Conservation (phyloP, 2,113 vertebrate species). For the Cervus canadensis region DNA sequence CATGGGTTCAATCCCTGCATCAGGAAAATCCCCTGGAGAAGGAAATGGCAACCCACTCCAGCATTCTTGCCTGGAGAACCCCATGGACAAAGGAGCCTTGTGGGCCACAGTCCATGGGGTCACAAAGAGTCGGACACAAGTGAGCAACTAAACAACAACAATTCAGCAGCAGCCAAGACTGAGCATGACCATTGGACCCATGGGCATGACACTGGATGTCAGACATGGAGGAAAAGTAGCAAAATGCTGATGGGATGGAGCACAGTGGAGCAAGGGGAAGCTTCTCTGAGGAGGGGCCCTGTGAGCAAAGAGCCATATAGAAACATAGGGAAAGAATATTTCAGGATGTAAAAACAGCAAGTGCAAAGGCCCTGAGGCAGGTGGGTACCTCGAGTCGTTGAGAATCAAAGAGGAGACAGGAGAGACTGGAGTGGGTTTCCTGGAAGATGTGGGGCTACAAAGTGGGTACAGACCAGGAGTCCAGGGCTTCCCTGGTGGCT, state of each 20-base stretch:
- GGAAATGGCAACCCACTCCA: not conserved
- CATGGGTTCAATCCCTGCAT: not conserved
- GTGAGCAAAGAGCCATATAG: not conserved
- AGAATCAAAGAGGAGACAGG: not conserved
- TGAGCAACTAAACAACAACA: not conserved
- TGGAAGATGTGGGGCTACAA: not conserved
- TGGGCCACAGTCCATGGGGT: not conserved
- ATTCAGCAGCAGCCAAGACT: not conserved
- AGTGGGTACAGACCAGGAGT: not conserved
- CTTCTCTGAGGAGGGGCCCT: not conserved
- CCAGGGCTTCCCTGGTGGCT: not conserved
- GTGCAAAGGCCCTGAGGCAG: not conserved
- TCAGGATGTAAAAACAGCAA: not conserved
- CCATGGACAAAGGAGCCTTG: not conserved
- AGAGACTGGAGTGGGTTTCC: not conserved
- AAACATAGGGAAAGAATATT: not conserved
- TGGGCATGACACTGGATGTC: not conserved
- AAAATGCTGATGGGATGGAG: not conserved
- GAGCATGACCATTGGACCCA: fast-evolving
- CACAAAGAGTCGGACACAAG: not conserved
- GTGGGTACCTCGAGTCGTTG: not conserved
- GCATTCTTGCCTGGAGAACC: not conserved
- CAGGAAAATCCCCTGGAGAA: not conserved
- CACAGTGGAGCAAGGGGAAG: fast-evolving
- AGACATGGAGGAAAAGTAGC: not conserved